Base-by-base conservation (phyloP, 2,888 invertebrate species). In the Phasia obesa region DNA sequence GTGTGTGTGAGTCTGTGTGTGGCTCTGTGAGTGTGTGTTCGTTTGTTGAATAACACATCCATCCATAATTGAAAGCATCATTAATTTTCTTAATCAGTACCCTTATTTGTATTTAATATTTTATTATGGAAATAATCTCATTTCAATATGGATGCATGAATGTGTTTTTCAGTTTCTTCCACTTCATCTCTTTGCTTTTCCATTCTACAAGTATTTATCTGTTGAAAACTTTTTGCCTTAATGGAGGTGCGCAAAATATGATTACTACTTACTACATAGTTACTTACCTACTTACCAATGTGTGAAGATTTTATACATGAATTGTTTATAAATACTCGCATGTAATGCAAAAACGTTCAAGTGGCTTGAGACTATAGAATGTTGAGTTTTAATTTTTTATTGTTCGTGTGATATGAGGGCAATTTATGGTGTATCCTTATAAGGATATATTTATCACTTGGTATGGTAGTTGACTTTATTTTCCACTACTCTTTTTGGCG, bases 31-130 rank as follows among this genome's bases (percentile, higher is more conserved):
- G 47, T 49, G 44, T 65, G 44, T 51, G 38, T 31, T 31, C 11
- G 57, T 71, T 35, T 49, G 25, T 17, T 69, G 78, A 78, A 62
- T 53, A 65, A 78, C 60, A 74, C 78, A 83, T 83, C 69, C 78
- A 83, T 83, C 69, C 74, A 78, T 83, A 83, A 83, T 83, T 83
- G 82, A 83, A 83, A 83, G 78, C 82, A 70, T 83, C 74, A 83
- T 83, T 83, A 78, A 83, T 78, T 78, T 83, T 75, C 78, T 78
- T 83, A 83, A 83, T 83, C 82, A 78, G 78, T 83, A 44, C 47
- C 74, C 74, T 53, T 78, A 74, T 82, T 78, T 82, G 74, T 74
- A 82, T 82, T 74, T 69, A 82, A 82, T 78, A 74, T 78, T 64
- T 57, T 82, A 82, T 82, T 69, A 69, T 59, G 74, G 69, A 74